phyloP scores from a whole-genome alignment of 2,797 vertebrate species.

The Acrossocheilus wenchowensis region DNA sequence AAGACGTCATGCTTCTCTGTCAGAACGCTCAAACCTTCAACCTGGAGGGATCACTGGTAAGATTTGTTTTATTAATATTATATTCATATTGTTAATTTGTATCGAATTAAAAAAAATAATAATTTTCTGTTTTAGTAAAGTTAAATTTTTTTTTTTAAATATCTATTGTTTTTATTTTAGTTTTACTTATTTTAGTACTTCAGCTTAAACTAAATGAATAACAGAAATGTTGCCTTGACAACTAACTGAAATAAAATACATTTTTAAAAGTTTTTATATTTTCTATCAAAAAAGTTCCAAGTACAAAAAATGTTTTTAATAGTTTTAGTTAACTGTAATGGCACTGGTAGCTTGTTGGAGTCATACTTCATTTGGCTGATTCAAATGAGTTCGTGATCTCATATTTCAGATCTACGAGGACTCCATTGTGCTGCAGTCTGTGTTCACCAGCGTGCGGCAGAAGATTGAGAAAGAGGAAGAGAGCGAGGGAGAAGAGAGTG shows the following conservation, averaged over 20 bases:
- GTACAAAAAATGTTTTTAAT: not conserved
- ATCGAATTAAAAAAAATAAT: too few species aligned
- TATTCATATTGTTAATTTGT: too few species aligned
- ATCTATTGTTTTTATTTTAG: not conserved
- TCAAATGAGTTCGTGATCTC: not conserved
- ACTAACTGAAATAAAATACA: too few species aligned
- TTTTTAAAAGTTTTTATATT: too few species aligned
- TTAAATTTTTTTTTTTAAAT: not conserved
- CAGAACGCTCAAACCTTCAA: slow-evolving; percentile 98
- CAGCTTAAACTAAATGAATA: not conserved
- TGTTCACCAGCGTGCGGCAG: slow-evolving; percentile 95
- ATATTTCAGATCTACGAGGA: slow-evolving; percentile 91
- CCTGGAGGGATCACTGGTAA: slow-evolving; percentile 94
- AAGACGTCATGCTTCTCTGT: slow-evolving; percentile 96
- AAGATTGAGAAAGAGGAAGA: slow-evolving; percentile 96
- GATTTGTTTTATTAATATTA: slow-evolving; percentile 47
- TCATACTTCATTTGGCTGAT: not conserved
- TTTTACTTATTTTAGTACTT: not conserved
- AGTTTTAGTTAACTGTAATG: not conserved
- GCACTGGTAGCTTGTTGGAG: not conserved
- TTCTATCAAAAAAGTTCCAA: too few species aligned
- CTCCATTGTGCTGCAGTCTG: slow-evolving; percentile 95
- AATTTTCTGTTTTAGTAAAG: not conserved
- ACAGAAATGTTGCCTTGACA: too few species aligned
- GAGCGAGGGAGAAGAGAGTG: slow-evolving; percentile 93